Evolutionary conservation across 1,140 invertebrate species (phyloP), one percentile per base, ranked within the genome.

Genomic region (Mylabris phalerata): DNA sequence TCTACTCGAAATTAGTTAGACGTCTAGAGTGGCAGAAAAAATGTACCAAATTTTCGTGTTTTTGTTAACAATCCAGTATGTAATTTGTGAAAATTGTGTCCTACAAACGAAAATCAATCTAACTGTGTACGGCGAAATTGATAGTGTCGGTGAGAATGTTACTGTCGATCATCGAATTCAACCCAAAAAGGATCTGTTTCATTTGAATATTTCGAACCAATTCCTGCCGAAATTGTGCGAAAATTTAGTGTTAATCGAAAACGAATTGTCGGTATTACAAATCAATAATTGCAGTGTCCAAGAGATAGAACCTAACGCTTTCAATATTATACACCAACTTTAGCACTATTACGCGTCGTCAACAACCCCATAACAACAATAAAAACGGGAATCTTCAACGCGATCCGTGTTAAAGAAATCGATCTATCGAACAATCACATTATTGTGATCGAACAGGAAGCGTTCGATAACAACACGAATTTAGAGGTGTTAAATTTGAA

Each of bases 381-480:
- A 9, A 51, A 49, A 32, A 50, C 49, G 42, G 61, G 61, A 1
- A 38, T 65, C 1, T 65, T 65, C 49, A 62, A 65, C 39, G 26
- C 50, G 3, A 50, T 65, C 9, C 47, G 43, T 39, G 52, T 57
- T 3, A 65, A 62, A 40, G 63, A 62, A 42, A 50, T 65, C 24
- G 57, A 62, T 40, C 46, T 65, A 38, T 62, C 63, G 11, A 39
- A 62, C 40, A 65, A 65, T 42, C 40, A 48, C 10, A 62, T 65
- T 27, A 43, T 48, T 2, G 32, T 43, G 3, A 59, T 65, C 2
- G 63, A 65, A 25, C 45, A 46, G 9, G 57, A 60, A 11, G 60
- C 63, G 3, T 62, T 65, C 42, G 57, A 62, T n/a, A 62, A 65
- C 54, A 62, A 62, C 50, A 57, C 63, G 0, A 39, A 54, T 27